Evolutionary conservation across 2,113 vertebrate species (phyloP), one percentile per base, ranked within the genome.

Genomic region (Tapirus terrestris): DNA sequence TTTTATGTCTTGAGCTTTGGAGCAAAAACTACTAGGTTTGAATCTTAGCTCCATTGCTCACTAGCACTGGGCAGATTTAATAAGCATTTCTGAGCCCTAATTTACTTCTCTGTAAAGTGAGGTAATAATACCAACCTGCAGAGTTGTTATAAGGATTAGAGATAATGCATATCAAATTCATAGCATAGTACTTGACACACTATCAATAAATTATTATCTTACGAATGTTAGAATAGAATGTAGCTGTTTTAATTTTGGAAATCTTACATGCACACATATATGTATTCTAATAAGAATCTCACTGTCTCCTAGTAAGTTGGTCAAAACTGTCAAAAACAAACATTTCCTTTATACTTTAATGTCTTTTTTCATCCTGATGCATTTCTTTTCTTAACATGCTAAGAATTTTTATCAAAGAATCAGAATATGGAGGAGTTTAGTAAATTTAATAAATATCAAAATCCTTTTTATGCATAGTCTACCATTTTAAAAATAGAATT

Each of bases 281-380:
- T 70, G 68, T 82, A 77, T 82, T 95, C 29, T 73, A 68, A 48
- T 60, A 75, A 89, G 56, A 72, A 7, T 86, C 17, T 93, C 13
- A 60, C 53, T 76, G 1, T 80, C 6, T 92, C 33, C 16, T 65
- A 67, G 1, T 77, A 88, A 67, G 60, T 72, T 70, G 27, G 17
- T 86, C 39, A 91, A 76, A 80, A 75, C 6, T 53, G 10, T 82
- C 23, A 63, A 92, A 80, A 89, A 79, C n/a, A n/a, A 94, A 51
- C 33, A 81, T 58, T 92, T 73, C 11, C n/a, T 73, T 72, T 88
- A 79, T 88, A 81, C n/a, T 84, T 94, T 85, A 89, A 45, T 84
- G 20, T 65, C 20, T 23, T 90, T 80, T 79, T 88, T 65, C 0
- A 63, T 13, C 5, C 58, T 80, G 2, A 33, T 63, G 0, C 10